These are phyloP conservation scores for Hydrocynus forskahlii DNA, from an alignment of 2,797 vertebrate species.

Conservation along the genomic window DNA sequence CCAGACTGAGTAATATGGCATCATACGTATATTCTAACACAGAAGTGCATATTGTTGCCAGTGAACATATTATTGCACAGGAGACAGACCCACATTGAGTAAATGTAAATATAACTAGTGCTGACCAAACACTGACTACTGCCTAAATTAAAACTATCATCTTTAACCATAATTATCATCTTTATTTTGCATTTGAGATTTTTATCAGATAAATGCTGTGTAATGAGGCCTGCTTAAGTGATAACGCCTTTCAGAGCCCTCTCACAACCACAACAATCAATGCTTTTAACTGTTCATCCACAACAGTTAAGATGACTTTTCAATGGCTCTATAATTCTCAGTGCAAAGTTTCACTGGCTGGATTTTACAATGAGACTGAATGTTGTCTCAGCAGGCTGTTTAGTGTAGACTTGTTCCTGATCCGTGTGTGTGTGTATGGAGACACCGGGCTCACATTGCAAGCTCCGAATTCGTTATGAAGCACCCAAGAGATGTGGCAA, in stretches of 20 bases:
- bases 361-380: neutral
- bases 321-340: neutral
- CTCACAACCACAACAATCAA: neutral
- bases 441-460: slow-evolving; percentile 21
- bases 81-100: too few relatives aligned
- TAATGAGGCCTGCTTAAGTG: neutral
- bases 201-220: neutral
- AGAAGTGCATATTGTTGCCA: too few relatives aligned
- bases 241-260: neutral
- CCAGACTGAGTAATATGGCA: too few relatives aligned
- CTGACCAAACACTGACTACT: neutral
- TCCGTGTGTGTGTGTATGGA: neutral
- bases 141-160: neutral
- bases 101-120: neutral
- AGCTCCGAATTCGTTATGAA: slow-evolving; percentile 39
- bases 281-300: neutral
- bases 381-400: neutral
- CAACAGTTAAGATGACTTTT: neutral
- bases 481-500: slow-evolving; percentile 42
- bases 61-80: too few relatives aligned
- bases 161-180: neutral
- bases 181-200: neutral
- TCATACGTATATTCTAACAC: too few relatives aligned
- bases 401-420: neutral
- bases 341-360: neutral